A percentile compares a stretch with the other conserved stretches of the same genome.
Evolutionary conservation across 2,797 vertebrate genomes (phyloP).

Genomic region (Catostomus latipinnis): DNA sequence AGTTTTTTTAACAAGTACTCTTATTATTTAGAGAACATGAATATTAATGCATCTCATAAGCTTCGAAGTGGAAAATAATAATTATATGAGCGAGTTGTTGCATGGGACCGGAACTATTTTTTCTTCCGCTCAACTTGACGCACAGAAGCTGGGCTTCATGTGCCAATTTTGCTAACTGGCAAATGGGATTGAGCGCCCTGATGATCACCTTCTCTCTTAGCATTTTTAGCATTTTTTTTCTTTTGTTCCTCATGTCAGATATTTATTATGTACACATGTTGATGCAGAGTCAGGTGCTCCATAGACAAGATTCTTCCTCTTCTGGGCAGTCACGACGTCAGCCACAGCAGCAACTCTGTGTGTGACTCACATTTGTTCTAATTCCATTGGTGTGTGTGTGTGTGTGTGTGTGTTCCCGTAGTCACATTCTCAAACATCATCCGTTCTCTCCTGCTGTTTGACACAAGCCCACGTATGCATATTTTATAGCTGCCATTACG

Average conservation of each 20-base stretch:
- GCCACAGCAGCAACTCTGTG: slow-evolving; percentile 30
- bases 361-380: slow-evolving; percentile 18
- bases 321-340: slow-evolving; percentile 44
- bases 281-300: slow-evolving; percentile 23
- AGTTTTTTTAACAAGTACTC: no score
- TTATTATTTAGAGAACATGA: no score
- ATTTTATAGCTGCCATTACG: slow-evolving; percentile 30
- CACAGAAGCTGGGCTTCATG: neutral
- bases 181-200: slow-evolving; percentile 14
- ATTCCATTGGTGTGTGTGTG: slow-evolving; percentile 10
- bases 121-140: no score
- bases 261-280: neutral
- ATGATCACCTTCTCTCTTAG: neutral
- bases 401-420: slow-evolving; percentile 3
- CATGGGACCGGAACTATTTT: no score
- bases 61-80: no score
- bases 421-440: slow-evolving; percentile 59
- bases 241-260: neutral
- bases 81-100: no score
- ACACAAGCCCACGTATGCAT: slow-evolving; percentile 44
- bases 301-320: neutral
- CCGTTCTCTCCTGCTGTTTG: neutral
- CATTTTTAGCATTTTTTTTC: neutral
- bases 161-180: neutral
- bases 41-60: no score